Evolutionary conservation across 2,888 invertebrate species (phyloP).

Genomic region (Acleris literana): DNA sequence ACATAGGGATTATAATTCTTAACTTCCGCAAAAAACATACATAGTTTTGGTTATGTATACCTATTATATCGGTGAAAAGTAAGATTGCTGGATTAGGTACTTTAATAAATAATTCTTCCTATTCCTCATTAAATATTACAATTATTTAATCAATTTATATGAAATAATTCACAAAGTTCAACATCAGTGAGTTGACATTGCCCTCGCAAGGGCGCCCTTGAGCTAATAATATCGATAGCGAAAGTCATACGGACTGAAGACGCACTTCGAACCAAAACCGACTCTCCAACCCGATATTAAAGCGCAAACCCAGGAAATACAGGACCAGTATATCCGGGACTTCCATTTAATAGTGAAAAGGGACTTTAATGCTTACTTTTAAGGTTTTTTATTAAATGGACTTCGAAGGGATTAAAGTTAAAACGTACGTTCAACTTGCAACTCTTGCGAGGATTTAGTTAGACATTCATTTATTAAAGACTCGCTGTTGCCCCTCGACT

Average conservation of each 20-base stretch:
- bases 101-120: too few relatives aligned
- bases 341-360: not conserved
- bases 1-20: not conserved
- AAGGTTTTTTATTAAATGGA: not conserved
- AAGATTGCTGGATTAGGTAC: too few relatives aligned
- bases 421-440: not conserved
- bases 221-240: constrained; percentile 28
- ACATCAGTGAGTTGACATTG: not conserved
- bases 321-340: not conserved
- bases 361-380: not conserved
- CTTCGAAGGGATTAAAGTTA: not conserved
- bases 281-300: constrained; percentile 2
- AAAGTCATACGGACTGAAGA: constrained; percentile 12
- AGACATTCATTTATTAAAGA: not conserved
- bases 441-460: not conserved
- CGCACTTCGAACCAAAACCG: not conserved
- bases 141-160: not conserved
- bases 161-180: constrained; percentile 2
- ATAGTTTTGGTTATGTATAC: too few relatives aligned
- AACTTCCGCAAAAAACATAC: not conserved
- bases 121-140: not conserved
- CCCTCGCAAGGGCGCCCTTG: constrained; percentile 24
- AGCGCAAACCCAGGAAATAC: constrained; percentile 4
- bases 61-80: too few relatives aligned
- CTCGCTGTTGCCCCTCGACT: too few relatives aligned